A percentile compares a stretch with the other conserved stretches of the same genome.
These are phyloP conservation scores for Brachionus paranguensis DNA, from an alignment of 1,140 invertebrate species.

Conservation along the genomic window DNA sequence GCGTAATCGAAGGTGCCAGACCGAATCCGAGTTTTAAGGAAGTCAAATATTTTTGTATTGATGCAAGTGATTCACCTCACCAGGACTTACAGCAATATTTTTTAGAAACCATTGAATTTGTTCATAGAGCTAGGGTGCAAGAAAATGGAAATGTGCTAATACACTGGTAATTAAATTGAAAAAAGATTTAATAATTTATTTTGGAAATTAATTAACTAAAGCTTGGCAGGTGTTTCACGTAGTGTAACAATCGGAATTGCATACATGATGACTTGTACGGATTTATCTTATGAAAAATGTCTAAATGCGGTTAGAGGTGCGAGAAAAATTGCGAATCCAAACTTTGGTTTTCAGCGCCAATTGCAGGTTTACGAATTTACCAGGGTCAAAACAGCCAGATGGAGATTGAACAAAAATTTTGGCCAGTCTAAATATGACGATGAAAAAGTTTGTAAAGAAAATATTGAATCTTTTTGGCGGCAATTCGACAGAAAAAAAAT, in stretches of 20 bases:
- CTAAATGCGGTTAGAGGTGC: constrained; percentile 83
- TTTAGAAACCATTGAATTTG: constrained; percentile 86
- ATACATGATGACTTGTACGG: constrained; percentile 87
- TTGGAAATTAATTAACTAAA: constrained; percentile 48
- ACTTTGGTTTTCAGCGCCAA: constrained; percentile 87
- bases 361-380: constrained; percentile 75
- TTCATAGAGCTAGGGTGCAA: constrained; percentile 73
- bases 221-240: constrained; percentile 90
- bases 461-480: constrained; percentile 6
- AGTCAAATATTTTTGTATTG: constrained; percentile 86
- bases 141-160: constrained; percentile 84
- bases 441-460: constrained; percentile 33
- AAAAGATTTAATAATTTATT: background rate
- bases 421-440: constrained; percentile 36
- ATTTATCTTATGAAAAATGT: constrained; percentile 80
- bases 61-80: constrained; percentile 82
- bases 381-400: constrained; percentile 14
- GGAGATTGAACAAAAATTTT: background rate
- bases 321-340: constrained; percentile 83
- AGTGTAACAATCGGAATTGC: constrained; percentile 89
- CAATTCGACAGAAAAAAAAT: constrained; percentile 35
- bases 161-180: constrained; percentile 69
- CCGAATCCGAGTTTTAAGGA: constrained; percentile 61
- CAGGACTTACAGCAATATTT: constrained; percentile 90
- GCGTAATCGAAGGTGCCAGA: constrained; percentile 85